Evolutionary conservation across 2,113 vertebrate genomes (phyloP).

Genomic region (Podilymbus podiceps): DNA sequence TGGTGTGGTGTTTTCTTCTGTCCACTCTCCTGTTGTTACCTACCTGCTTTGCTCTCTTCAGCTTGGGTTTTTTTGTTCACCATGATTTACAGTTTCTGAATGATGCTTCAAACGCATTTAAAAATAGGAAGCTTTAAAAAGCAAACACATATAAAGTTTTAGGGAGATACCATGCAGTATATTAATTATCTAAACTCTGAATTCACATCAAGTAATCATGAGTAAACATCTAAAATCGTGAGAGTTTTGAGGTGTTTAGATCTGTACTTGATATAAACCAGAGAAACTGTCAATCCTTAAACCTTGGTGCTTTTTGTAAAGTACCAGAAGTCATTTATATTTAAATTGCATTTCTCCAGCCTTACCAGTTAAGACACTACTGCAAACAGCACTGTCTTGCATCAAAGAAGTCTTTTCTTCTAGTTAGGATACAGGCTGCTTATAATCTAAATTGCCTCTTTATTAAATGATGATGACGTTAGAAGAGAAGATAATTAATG

Average conservation of each 20-base stretch:
- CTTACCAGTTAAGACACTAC: background rate
- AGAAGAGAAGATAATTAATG: background rate
- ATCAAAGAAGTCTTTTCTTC: background rate
- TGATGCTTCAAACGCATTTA: background rate
- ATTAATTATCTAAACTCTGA: background rate
- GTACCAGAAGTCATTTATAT: background rate
- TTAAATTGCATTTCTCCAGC: background rate
- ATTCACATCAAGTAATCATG: background rate
- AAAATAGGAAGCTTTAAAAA: background rate
- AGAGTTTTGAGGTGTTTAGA: background rate
- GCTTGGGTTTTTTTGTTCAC: background rate
- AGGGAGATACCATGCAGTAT: background rate
- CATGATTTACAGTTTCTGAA: background rate
- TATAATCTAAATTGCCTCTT: background rate
- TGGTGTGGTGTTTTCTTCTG: background rate
- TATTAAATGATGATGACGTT: background rate
- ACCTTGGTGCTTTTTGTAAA: background rate
- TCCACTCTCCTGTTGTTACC: background rate
- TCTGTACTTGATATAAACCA: background rate
- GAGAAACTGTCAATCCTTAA: background rate
- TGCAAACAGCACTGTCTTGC: background rate
- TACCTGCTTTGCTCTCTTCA: background rate
- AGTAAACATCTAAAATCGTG: background rate
- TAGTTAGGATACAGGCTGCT: background rate
- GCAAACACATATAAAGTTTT: background rate